A percentile compares a stretch with the other conserved stretches of the same genome.
These are phyloP conservation scores for Stichopus chloronotus DNA, from an alignment of 35 echinoderm and acorn worm species.

Conservation along the genomic window DNA sequence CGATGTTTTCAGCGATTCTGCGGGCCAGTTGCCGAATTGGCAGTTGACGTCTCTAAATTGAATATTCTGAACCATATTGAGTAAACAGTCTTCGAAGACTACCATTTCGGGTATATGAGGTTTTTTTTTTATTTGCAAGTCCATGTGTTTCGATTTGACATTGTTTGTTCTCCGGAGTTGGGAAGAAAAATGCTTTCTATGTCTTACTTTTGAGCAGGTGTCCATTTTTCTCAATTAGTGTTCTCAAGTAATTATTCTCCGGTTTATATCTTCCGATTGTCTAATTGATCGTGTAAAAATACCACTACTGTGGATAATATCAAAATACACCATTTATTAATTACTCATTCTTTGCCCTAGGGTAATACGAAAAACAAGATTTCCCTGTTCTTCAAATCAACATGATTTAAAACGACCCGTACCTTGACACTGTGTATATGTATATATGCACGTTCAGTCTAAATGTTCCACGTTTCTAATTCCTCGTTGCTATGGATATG, in stretches of 20 bases:
- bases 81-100: not conserved
- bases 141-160: not conserved
- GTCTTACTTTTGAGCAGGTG: constrained; percentile 19
- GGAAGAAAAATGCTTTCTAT: constrained; percentile 51
- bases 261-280: not conserved
- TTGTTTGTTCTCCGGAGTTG: not conserved
- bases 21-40: not conserved
- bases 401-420: no score
- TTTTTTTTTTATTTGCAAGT: not conserved
- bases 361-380: no score
- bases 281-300: no score
- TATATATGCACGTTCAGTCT: no score
- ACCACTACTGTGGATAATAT: no score
- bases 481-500: no score
- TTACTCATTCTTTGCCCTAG: no score
- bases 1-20: not conserved
- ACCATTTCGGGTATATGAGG: not conserved
- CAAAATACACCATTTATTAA: no score
- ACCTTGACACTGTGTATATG: no score
- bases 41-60: not conserved
- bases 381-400: no score
- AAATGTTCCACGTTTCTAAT: no score
- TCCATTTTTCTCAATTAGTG: constrained; percentile 33
- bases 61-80: not conserved
- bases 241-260: not conserved